These are phyloP conservation scores for Drosophila borealis DNA, from an alignment of 2,888 invertebrate species.

Conservation along the genomic window DNA sequence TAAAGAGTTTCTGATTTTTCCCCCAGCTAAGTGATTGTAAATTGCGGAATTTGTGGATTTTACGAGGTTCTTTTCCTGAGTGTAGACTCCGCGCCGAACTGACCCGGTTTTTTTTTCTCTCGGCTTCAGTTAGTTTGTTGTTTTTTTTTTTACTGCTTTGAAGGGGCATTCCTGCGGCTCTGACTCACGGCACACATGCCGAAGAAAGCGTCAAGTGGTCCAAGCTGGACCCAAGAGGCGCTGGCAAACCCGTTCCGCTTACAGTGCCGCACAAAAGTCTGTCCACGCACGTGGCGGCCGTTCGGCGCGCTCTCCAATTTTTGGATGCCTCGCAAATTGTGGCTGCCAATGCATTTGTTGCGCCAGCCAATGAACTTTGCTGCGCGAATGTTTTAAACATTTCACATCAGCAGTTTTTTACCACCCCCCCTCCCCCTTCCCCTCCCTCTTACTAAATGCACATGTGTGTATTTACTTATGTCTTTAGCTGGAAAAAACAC, in stretches of 20 bases:
- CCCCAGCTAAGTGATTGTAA: neutral
- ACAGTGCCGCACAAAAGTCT: constrained; percentile 54
- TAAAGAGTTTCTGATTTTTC: neutral
- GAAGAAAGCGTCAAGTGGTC: constrained; percentile 60
- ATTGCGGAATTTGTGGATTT: neutral
- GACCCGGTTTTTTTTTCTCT: constrained; percentile 18
- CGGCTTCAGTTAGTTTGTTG: neutral
- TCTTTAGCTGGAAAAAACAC: constrained; percentile 37
- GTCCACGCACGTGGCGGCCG: constrained; percentile 48
- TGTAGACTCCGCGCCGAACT: constrained; percentile 5
- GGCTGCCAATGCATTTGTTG: constrained; percentile 46
- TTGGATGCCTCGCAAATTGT: constrained; percentile 26
- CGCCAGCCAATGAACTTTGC: constrained; percentile 71
- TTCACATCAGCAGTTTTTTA: constrained; percentile 54
- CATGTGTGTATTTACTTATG: neutral
- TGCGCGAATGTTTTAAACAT: constrained; percentile 27
- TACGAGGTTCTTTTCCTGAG: constrained; percentile 9
- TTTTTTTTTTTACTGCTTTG: neutral
- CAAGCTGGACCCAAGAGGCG: constrained; percentile 43
- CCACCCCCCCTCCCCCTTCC: too few relatives aligned
- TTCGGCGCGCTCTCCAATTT: constrained; percentile 31
- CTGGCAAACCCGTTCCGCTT: constrained; percentile 60
- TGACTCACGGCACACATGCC: constrained; percentile 50
- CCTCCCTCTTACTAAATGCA: too few relatives aligned
- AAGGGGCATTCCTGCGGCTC: constrained; percentile 61